Conservation (phyloP, 2,113 vertebrate genomes). For the Paralichthys olivaceus region DNA sequence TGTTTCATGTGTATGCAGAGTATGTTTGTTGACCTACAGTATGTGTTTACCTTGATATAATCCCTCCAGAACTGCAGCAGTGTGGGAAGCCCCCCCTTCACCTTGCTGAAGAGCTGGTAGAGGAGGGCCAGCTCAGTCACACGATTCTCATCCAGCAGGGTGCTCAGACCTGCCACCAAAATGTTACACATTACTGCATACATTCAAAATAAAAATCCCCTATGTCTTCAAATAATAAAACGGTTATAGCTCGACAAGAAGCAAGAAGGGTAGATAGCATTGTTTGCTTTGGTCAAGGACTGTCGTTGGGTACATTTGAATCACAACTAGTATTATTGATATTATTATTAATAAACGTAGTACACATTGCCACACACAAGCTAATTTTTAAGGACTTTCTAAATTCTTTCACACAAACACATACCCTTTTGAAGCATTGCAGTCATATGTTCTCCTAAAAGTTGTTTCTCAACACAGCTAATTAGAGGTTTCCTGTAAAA, state of each 20-base stretch:
- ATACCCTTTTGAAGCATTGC: conserved; percentile 97
- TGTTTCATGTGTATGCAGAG: background rate
- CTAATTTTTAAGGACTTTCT: background rate
- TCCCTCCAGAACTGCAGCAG: conserved; percentile 98
- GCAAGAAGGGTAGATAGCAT: background rate
- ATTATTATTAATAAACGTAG: background rate
- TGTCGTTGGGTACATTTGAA: background rate
- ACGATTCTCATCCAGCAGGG: conserved; percentile 94
- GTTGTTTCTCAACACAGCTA: conserved; percentile 96
- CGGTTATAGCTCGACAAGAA: background rate
- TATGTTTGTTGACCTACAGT: background rate
- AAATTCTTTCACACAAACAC: background rate
- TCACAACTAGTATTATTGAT: background rate
- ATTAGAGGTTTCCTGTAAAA: conserved; percentile 93
- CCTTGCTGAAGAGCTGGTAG: conserved; percentile 96
- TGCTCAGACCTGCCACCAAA: conserved; percentile 88
- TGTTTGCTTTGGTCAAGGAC: background rate
- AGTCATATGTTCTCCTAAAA: conserved; percentile 98
- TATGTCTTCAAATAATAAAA: background rate
- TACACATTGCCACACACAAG: background rate
- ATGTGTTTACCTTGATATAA: conserved; percentile 91
- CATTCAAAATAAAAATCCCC: background rate
- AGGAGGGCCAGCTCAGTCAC: conserved; percentile 94
- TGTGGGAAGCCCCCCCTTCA: conserved; percentile 93
- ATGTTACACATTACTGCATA: background rate